phyloP scores from a whole-genome alignment of 2,797 vertebrate species.

The Lagorchestes hirsutus region DNA sequence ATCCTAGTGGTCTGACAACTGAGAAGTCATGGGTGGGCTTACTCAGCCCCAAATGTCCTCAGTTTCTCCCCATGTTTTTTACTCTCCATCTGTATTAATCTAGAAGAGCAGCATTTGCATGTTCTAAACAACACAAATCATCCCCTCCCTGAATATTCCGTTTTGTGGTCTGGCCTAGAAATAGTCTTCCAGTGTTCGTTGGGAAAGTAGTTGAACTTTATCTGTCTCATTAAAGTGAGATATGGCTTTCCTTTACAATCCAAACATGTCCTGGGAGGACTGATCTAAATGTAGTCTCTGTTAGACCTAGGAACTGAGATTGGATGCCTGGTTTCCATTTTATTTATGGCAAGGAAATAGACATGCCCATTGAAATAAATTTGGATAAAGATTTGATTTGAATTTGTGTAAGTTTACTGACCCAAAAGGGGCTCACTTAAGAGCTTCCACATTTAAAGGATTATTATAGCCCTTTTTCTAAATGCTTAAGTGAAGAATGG shows the following conservation, averaged over 20 bases:
- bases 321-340: background rate
- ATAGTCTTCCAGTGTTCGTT: background rate
- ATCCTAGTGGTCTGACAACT: background rate
- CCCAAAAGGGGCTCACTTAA: background rate
- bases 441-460: background rate
- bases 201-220: slow-evolving; percentile 6
- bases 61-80: background rate
- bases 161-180: background rate
- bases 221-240: slow-evolving; percentile 11
- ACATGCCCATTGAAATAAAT: slow-evolving; percentile 12
- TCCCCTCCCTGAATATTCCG: background rate
- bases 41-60: background rate
- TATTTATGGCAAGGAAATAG: slow-evolving; percentile 6
- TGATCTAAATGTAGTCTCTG: background rate
- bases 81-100: background rate
- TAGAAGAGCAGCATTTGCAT: background rate
- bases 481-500: background rate
- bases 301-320: background rate
- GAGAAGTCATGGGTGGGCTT: background rate
- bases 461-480: background rate
- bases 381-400: background rate
- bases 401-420: slow-evolving; percentile 4
- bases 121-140: background rate
- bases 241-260: background rate
- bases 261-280: background rate